Base-by-base conservation (phyloP, 2,113 vertebrate species). In the Asarcornis scutulata region DNA sequence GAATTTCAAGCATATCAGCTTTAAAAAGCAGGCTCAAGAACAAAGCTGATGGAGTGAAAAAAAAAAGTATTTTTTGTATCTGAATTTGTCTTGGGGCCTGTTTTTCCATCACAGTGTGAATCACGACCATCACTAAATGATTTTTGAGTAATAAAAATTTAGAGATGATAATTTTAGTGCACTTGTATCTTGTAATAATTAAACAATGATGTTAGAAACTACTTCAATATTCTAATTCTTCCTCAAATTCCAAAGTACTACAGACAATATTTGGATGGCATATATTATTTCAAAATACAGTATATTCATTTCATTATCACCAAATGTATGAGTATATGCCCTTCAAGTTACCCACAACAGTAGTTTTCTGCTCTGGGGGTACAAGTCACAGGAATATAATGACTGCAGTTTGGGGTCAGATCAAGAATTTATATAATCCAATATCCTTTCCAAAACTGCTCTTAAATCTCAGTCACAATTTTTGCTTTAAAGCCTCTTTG, bases 1-100 rank as follows among this genome's bases (percentile, higher is more conserved):
- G 85, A 95, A 94, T 94, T 95, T 91, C 83, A 93, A 93, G 94
- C 69, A 44, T 36, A 25, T 13, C 13, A 53, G 44, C 18, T 23
- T 15, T 79, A 80, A 87, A 10, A 5, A 86, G 52, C 62, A 82
- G 53, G 52, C 14, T 29, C 62, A 36, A 78, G 69, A 68, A 72
- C 40, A 88, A 90, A 90, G 83, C n/a, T 40, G 23, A 66, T 38
- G 31, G 26, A 11, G 31, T 74, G 31, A 62, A 85, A 42, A 52
- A 11, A 29, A 21, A 26, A 23, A 3, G 7, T 42, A 56, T 10
- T 34, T 50, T 77, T 55, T 25, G 10, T 59, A 63, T 62, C 75
- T 62, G 20, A 56, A 50, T 83, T 59, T 55, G 14, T 58, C 50
- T 80, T 66, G 59, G 27, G 69, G 67, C 6, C 32, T 73, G 71